phyloP scores from a whole-genome alignment of 1,140 invertebrate species.

The Scaptomyza pallida region DNA sequence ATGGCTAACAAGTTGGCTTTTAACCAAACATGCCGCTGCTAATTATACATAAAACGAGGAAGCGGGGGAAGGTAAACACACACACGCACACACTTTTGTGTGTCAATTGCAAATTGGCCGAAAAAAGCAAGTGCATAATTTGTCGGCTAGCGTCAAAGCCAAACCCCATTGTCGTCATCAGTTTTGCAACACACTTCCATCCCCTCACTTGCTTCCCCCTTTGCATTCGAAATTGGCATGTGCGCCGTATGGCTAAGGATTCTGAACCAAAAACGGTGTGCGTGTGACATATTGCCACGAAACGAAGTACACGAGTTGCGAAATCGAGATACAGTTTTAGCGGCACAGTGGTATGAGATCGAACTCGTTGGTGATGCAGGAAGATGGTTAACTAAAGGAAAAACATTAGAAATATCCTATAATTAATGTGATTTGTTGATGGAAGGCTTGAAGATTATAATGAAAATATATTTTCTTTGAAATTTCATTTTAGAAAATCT shows the following conservation, averaged over 20 bases:
- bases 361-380: too few species aligned
- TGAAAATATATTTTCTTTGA: too few species aligned
- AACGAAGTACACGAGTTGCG: not conserved
- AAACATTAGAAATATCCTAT: too few species aligned
- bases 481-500: too few species aligned
- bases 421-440: too few species aligned
- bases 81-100: slow-evolving; percentile 28
- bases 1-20: slow-evolving; percentile 48
- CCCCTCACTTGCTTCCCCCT: not conserved
- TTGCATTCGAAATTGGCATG: slow-evolving; percentile 22
- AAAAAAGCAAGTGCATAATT: slow-evolving; percentile 59
- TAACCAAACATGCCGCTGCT: slow-evolving; percentile 51
- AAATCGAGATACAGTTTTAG: not conserved
- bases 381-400: too few species aligned
- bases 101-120: slow-evolving; percentile 58
- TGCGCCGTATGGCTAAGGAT: not conserved
- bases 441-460: too few species aligned
- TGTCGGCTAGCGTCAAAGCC: slow-evolving; percentile 38
- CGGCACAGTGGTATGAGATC: too few species aligned
- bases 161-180: slow-evolving; percentile 11
- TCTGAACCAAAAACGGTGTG: not conserved
- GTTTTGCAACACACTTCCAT: not conserved
- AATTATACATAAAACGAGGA: slow-evolving; percentile 68
- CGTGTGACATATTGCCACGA: slow-evolving; percentile 17
- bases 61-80: slow-evolving; percentile 29